These are phyloP conservation scores for Schizopygopsis pylzovi DNA, from an alignment of 2,797 vertebrate species.

Conservation along the genomic window DNA sequence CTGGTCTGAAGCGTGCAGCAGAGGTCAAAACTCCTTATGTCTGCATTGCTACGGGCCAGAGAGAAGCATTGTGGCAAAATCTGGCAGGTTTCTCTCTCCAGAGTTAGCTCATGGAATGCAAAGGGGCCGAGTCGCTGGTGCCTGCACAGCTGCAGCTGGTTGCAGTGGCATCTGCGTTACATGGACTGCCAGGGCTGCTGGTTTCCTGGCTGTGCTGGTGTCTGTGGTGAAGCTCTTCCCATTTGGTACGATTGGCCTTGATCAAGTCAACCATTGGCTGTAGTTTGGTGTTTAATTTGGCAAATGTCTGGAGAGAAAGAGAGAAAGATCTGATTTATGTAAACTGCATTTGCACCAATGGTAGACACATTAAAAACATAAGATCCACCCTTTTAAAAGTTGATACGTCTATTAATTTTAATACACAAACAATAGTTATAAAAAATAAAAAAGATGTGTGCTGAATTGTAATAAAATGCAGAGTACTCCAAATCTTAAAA, in stretches of 20 bases:
- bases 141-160: conserved; percentile 55
- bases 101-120: conserved; percentile 74
- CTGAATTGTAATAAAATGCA: not conserved
- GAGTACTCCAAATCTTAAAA: not conserved
- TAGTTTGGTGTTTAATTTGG: conserved; percentile 92
- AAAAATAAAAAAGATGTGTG: too few species aligned
- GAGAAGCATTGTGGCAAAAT: conserved; percentile 60
- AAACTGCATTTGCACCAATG: too few species aligned
- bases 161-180: conserved; percentile 59
- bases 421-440: not conserved
- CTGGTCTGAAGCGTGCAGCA: conserved; percentile 72
- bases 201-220: conserved; percentile 75
- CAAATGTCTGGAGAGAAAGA: conserved; percentile 82
- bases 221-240: conserved; percentile 92
- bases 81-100: conserved; percentile 31
- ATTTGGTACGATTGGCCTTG: conserved; percentile 87
- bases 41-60: conserved; percentile 72
- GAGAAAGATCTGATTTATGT: conserved; percentile 31
- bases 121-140: conserved; percentile 58
- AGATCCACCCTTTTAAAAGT: too few species aligned
- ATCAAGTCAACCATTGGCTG: conserved; percentile 95
- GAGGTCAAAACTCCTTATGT: conserved; percentile 75
- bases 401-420: not conserved
- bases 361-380: too few species aligned
- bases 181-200: conserved; percentile 61